Percentiles rank a stretch among this genome's conserved stretches.
These are phyloP conservation scores for Pseudomyrmex gracilis DNA, from an alignment of 1,140 invertebrate species.

Conservation along the genomic window DNA sequence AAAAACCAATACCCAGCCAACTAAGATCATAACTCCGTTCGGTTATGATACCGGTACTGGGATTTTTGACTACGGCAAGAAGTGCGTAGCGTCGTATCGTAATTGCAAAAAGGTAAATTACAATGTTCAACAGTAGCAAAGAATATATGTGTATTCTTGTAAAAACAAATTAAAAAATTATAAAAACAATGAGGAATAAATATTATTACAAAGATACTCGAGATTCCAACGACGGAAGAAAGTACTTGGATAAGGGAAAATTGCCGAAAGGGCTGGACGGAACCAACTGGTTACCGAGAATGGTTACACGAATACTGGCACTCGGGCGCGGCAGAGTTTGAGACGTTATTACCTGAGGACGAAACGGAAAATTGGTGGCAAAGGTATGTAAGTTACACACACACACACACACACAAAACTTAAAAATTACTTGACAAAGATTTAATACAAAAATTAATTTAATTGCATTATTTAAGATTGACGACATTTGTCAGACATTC, in stretches of 20 bases:
- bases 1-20: slow-evolving; percentile 80
- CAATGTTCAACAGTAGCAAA: background rate
- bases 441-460: background rate
- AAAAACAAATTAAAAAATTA: background rate
- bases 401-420: background rate
- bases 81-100: slow-evolving; percentile 78
- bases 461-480: slow-evolving; percentile 31
- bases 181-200: background rate
- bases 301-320: slow-evolving; percentile 86
- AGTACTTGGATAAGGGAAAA: slow-evolving; percentile 86
- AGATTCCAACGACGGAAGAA: slow-evolving; percentile 79
- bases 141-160: background rate
- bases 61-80: slow-evolving; percentile 84
- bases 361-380: slow-evolving; percentile 72
- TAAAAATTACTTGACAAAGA: no score
- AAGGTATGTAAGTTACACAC: slow-evolving; percentile 57
- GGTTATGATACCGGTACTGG: slow-evolving; percentile 85
- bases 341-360: slow-evolving; percentile 51
- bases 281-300: slow-evolving; percentile 82
- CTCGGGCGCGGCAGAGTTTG: background rate
- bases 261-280: slow-evolving; percentile 84
- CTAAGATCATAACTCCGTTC: slow-evolving; percentile 79
- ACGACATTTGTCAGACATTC: slow-evolving; percentile 20
- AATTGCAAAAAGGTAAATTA: slow-evolving; percentile 73
- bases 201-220: slow-evolving; percentile 52